Percentiles rank a stretch among this genome's conserved stretches.
These are phyloP conservation scores for Diploptera punctata DNA, from an alignment of 2,888 invertebrate genomes.

Conservation along the genomic window DNA sequence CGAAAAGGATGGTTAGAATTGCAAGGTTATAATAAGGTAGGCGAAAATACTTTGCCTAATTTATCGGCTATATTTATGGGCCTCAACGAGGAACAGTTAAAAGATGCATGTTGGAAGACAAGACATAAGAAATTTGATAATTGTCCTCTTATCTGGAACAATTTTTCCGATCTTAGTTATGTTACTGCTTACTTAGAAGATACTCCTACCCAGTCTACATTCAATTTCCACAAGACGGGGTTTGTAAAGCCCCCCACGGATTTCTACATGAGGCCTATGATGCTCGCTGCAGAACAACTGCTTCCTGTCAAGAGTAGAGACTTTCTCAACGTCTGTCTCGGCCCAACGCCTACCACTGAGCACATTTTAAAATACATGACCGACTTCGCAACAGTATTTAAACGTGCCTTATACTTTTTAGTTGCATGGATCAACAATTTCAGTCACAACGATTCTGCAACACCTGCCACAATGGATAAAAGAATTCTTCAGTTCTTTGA, in stretches of 20 bases:
- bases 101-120: constrained; percentile 46
- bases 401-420: constrained; percentile 37
- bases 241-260: constrained; percentile 54
- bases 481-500: constrained; percentile 31
- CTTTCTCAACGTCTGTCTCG: constrained; percentile 29
- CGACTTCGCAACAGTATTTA: constrained; percentile 28
- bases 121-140: constrained; percentile 49
- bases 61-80: constrained; percentile 55
- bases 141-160: constrained; percentile 56
- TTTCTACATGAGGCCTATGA: constrained; percentile 53
- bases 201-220: constrained; percentile 51
- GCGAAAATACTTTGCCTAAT: constrained; percentile 61
- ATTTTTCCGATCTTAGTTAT: constrained; percentile 50
- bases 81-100: constrained; percentile 42
- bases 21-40: constrained; percentile 54
- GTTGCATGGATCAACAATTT: constrained; percentile 39
- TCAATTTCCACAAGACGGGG: constrained; percentile 54
- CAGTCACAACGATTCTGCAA: constrained; percentile 37
- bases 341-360: constrained; percentile 26
- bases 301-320: neutral
- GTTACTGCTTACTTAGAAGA: constrained; percentile 49
- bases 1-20: constrained; percentile 54
- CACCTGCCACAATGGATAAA: constrained; percentile 26
- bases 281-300: constrained; percentile 47
- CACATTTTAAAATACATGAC: constrained; percentile 39